Conservation (phyloP, 2,888 invertebrate species). For the Loripinus fragilis region DNA sequence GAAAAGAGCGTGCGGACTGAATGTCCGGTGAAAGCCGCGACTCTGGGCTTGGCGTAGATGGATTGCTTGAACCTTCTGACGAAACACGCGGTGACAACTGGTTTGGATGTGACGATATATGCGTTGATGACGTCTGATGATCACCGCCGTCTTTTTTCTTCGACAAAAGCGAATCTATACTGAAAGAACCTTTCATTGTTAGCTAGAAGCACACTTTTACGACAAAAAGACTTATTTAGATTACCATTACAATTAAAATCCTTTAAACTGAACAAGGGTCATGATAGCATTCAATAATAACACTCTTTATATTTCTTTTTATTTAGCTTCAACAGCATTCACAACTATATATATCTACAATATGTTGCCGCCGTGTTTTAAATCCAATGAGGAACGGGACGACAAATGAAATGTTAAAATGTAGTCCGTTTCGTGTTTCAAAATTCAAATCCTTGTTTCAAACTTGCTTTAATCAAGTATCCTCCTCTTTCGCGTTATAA, state of each 20-base stretch:
- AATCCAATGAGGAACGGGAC: too few relatives aligned
- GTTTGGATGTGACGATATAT: slow-evolving; percentile 10
- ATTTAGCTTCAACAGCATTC: too few relatives aligned
- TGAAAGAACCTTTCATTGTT: slow-evolving; percentile 87
- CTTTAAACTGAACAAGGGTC: too few relatives aligned
- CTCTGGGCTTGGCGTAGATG: slow-evolving; percentile 70
- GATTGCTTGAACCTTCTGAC: slow-evolving; percentile 65
- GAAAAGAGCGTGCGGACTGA: slow-evolving; percentile 31
- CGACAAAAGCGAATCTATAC: slow-evolving; percentile 94
- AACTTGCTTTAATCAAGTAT: neutral
- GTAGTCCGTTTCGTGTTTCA: too few relatives aligned
- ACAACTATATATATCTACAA: too few relatives aligned
- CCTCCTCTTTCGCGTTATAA: neutral
- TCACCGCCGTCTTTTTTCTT: slow-evolving; percentile 78
- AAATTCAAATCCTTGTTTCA: too few relatives aligned
- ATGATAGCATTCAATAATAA: too few relatives aligned
- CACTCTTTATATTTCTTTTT: too few relatives aligned
- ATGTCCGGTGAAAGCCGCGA: slow-evolving; percentile 66
- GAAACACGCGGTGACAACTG: slow-evolving; percentile 50
- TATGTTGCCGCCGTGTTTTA: too few relatives aligned
- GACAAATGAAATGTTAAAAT: too few relatives aligned
- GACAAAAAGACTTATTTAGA: too few relatives aligned
- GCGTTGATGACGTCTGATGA: slow-evolving; percentile 22
- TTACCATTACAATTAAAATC: too few relatives aligned
- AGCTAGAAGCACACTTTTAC: neutral